These are phyloP conservation scores for Tenodera sinensis DNA, from an alignment of 2,888 invertebrate species.

Conservation along the genomic window DNA sequence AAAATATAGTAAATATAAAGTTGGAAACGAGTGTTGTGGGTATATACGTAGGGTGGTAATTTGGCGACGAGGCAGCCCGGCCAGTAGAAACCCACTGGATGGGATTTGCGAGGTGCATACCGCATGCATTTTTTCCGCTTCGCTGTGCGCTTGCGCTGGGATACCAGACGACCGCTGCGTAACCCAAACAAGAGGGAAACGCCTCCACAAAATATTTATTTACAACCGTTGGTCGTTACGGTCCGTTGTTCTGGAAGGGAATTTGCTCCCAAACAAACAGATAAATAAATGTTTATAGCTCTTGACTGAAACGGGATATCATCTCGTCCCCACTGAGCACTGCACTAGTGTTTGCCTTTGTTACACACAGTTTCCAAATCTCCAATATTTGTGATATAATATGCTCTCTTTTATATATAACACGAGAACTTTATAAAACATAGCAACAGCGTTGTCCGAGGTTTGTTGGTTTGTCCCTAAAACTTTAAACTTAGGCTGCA, in stretches of 20 bases:
- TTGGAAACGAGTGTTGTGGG: no score
- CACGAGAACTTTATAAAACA: no score
- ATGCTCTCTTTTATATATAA: no score
- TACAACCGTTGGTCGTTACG: not conserved
- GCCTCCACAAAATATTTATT: not conserved
- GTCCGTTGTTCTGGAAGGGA: not conserved
- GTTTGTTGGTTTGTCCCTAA: no score
- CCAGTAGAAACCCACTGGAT: not conserved
- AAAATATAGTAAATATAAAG: no score
- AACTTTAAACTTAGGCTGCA: no score
- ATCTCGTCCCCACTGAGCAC: not conserved
- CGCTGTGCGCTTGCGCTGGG: not conserved
- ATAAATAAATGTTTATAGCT: not conserved
- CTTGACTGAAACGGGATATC: no score
- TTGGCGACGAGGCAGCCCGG: not conserved
- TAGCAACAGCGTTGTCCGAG: no score
- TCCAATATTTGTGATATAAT: no score
- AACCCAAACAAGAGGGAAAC: not conserved
- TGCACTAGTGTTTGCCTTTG: no score
- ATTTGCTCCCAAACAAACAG: not conserved
- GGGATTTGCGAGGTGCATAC: not conserved
- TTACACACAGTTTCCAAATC: no score
- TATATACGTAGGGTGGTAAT: not conserved
- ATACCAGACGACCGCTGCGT: not conserved
- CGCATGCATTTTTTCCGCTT: not conserved